Conservation (phyloP, 2,113 vertebrate genomes). For the Rhinolophus ferrumequinum region DNA sequence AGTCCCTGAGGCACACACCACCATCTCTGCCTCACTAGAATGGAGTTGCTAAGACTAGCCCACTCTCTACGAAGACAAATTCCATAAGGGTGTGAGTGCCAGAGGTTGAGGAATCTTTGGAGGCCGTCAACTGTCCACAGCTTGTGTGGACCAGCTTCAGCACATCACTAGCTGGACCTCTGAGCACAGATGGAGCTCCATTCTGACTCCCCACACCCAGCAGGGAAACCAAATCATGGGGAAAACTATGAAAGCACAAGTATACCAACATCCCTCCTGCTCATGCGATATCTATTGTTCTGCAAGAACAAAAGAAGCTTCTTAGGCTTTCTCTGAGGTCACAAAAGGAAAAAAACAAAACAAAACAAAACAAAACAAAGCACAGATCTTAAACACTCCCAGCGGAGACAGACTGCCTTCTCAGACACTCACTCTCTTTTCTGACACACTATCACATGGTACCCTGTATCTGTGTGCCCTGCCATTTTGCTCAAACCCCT, state of each 20-base stretch:
- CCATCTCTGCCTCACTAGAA: not conserved
- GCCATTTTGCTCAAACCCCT: not conserved
- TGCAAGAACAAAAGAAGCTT: not conserved
- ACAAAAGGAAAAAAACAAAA: not conserved
- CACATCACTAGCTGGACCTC: not conserved
- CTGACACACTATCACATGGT: not conserved
- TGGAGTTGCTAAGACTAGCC: not conserved
- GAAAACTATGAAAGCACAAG: not conserved
- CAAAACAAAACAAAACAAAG: not conserved
- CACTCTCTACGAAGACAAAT: not conserved
- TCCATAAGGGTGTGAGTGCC: not conserved
- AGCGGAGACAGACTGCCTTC: not conserved
- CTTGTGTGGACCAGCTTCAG: not conserved
- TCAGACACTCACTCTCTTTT: not conserved
- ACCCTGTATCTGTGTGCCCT: not conserved
- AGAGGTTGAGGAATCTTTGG: not conserved
- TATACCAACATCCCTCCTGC: not conserved
- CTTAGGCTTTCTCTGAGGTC: not conserved
- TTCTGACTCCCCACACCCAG: not conserved
- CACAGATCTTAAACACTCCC: not conserved
- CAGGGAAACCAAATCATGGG: not conserved
- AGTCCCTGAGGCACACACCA: not conserved
- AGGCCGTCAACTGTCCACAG: not conserved
- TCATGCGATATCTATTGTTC: not conserved
- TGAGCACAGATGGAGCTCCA: not conserved